These are phyloP conservation scores for Sciurus carolinensis DNA, from an alignment of 2,797 vertebrate species.

Conservation along the genomic window DNA sequence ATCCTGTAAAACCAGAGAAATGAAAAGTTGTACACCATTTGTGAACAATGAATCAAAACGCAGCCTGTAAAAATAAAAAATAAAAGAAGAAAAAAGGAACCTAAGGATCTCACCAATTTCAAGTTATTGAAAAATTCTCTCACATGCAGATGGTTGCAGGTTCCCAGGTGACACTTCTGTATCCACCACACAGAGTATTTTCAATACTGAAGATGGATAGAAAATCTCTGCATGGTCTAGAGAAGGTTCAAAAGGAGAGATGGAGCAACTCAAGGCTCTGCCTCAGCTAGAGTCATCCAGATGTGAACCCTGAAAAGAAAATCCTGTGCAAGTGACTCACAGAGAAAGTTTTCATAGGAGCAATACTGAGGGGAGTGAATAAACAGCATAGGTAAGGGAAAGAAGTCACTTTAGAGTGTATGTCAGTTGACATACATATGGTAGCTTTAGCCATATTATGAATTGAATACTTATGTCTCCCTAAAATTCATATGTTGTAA, in stretches of 20 bases:
- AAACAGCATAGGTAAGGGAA: background rate
- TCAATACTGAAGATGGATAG: background rate
- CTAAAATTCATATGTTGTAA: background rate
- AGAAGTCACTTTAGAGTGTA: no score
- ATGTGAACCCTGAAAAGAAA: background rate
- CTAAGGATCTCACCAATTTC: background rate
- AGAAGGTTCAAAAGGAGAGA: background rate
- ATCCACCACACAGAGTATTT: background rate
- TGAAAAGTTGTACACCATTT: no score
- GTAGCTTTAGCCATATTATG: fast-evolving
- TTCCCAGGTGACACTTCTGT: background rate
- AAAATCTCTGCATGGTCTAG: background rate
- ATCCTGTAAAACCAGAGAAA: no score
- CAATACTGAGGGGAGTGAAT: no score
- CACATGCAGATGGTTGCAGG: background rate
- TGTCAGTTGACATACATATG: background rate
- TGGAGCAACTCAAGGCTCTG: background rate
- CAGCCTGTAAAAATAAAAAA: no score
- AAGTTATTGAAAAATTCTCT: background rate
- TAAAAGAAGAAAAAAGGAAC: background rate
- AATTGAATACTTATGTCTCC: background rate
- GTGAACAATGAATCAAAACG: no score
- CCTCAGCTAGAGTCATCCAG: background rate
- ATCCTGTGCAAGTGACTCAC: background rate
- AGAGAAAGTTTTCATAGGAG: background rate